Conservation (phyloP, 2,113 vertebrate genomes). For the Sapajus apella region DNA sequence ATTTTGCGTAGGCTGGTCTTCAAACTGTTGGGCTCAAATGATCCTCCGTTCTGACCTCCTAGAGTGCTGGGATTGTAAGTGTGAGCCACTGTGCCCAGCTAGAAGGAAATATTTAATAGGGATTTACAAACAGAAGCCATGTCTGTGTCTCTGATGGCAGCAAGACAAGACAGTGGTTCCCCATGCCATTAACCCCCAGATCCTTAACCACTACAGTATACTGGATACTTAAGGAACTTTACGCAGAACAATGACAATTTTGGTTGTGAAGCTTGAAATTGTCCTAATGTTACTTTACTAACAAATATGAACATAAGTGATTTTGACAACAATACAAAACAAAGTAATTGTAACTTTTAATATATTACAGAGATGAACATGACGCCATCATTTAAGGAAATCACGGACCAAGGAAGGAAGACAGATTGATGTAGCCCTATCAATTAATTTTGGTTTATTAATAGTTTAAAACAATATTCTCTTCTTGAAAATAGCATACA, state of each 20-base stretch:
- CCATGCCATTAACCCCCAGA: neutral
- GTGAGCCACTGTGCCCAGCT: neutral
- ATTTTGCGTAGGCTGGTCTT: neutral
- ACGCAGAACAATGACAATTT: neutral
- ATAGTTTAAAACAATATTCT: constrained; percentile 52
- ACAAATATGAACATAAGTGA: neutral
- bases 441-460: constrained; percentile 36
- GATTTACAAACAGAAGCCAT: too few relatives aligned
- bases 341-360: constrained; percentile 39
- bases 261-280: constrained; percentile 3
- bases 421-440: neutral
- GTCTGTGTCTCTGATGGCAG: too few relatives aligned
- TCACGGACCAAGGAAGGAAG: constrained; percentile 42
- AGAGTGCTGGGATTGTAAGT: neutral
- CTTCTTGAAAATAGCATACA: constrained; percentile 52
- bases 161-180: too few relatives aligned
- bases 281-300: neutral
- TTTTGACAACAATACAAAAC: constrained; percentile 23
- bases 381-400: constrained; percentile 87
- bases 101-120: neutral
- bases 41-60: neutral
- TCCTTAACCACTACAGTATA: neutral
- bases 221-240: neutral
- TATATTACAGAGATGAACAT: constrained; percentile 86
- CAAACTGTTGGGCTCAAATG: neutral